phyloP scores from a whole-genome alignment of 1,140 invertebrate species.

The Halictus rubicundus region DNA sequence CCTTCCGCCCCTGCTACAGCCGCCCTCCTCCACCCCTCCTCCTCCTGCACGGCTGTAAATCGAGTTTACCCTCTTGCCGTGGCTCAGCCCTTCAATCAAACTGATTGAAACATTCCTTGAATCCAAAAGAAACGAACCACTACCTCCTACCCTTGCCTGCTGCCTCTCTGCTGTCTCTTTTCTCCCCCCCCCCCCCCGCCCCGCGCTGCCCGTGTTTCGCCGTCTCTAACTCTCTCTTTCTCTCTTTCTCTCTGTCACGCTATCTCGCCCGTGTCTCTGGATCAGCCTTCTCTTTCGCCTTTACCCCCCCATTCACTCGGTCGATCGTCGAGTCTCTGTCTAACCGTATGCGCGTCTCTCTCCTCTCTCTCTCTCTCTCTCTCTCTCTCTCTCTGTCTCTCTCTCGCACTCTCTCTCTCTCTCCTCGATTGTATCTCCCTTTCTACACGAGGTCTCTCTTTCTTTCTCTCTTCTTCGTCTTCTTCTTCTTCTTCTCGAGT shows the following conservation, averaged over 20 bases:
- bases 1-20: constrained; percentile 50
- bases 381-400: constrained; percentile 35
- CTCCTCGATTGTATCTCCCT: constrained; percentile 43
- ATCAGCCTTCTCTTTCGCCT: constrained; percentile 38
- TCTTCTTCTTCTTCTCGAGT: too few relatives aligned
- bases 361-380: constrained; percentile 41
- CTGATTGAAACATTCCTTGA: constrained; percentile 82
- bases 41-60: constrained; percentile 77
- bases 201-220: neutral
- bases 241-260: neutral
- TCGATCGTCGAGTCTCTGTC: constrained; percentile 28
- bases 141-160: constrained; percentile 50
- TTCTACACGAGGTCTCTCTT: constrained; percentile 22
- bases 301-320: constrained; percentile 12
- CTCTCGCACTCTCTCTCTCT: constrained; percentile 7
- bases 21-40: constrained; percentile 19
- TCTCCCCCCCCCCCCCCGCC: constrained; percentile 46
- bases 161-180: constrained; percentile 39
- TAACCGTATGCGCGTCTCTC: constrained; percentile 7
- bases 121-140: constrained; percentile 81
- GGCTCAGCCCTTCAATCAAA: constrained; percentile 82
- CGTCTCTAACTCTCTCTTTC: neutral
- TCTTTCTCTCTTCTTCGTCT: neutral
- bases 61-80: constrained; percentile 81
- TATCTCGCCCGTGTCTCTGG: constrained; percentile 42